Percentiles rank a stretch among this genome's conserved stretches.
These are phyloP conservation scores for Campylomormyrus tamandua DNA, from an alignment of 2,113 vertebrate species.

Conservation along the genomic window DNA sequence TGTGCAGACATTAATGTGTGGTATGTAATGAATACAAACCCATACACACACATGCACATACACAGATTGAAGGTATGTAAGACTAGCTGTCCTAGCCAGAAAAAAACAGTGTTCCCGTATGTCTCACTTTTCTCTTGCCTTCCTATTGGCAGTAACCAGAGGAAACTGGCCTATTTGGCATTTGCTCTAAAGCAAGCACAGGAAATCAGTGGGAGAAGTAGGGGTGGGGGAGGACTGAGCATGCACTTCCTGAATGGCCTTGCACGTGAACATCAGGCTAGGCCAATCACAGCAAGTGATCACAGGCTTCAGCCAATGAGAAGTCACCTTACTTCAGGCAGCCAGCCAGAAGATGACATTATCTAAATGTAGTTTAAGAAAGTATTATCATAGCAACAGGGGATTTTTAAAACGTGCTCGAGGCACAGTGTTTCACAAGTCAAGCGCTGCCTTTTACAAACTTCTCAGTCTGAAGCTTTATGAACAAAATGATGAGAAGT, in stretches of 20 bases:
- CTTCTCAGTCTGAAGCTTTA: background rate
- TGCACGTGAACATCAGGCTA: conserved; percentile 18
- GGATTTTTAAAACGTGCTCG: background rate
- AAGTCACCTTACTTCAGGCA: background rate
- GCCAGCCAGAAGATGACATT: background rate
- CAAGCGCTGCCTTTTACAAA: background rate
- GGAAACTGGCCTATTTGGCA: background rate
- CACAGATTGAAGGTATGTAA: background rate
- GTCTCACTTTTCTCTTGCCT: background rate
- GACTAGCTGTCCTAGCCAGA: background rate
- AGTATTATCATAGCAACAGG: background rate
- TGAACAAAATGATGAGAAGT: background rate
- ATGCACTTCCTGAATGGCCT: conserved; percentile 5
- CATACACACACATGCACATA: background rate
- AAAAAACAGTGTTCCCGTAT: background rate
- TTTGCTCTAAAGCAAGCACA: background rate
- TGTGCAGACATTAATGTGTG: background rate
- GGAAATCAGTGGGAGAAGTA: background rate
- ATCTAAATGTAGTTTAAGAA: background rate
- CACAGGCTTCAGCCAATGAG: conserved; percentile 16
- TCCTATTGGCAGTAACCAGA: background rate
- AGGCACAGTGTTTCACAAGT: background rate
- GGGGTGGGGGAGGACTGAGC: background rate
- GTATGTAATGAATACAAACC: background rate
- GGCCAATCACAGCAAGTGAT: conserved; percentile 17